Percentiles rank a stretch among this genome's conserved stretches.
Evolutionary conservation across 2,888 invertebrate genomes (phyloP).

Genomic region (Baccha elongata): DNA sequence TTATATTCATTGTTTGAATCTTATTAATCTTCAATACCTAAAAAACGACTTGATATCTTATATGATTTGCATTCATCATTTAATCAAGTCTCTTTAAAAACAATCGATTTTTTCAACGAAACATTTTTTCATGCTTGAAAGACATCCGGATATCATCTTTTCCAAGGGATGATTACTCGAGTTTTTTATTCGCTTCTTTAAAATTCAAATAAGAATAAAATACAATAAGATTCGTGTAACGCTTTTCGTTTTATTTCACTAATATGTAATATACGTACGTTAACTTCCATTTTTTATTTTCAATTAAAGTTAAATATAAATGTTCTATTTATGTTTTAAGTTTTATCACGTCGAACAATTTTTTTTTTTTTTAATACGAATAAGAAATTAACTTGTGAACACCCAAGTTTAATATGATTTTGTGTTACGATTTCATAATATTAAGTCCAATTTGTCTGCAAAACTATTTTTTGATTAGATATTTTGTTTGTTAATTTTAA

Average conservation of each 20-base stretch:
- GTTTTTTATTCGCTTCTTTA: too few relatives aligned
- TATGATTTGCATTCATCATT: too few relatives aligned
- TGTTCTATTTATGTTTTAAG: slow-evolving; percentile 63
- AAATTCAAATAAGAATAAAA: slow-evolving; percentile 25
- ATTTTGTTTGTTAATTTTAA: slow-evolving; percentile 67
- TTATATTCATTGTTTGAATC: too few relatives aligned
- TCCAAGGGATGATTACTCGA: too few relatives aligned
- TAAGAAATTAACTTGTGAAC: slow-evolving; percentile 32
- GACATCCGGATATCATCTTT: too few relatives aligned
- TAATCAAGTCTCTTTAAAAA: too few relatives aligned
- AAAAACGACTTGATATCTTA: too few relatives aligned
- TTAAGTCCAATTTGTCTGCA: slow-evolving; percentile 19
- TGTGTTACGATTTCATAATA: slow-evolving; percentile 5
- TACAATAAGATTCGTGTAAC: slow-evolving; percentile 46
- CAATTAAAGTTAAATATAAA: slow-evolving; percentile 63
- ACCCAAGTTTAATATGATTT: slow-evolving; percentile 10
- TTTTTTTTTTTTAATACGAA: slow-evolving; percentile 46
- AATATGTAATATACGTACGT: slow-evolving; percentile 40
- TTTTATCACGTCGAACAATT: slow-evolving; percentile 71
- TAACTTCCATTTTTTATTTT: slow-evolving; percentile 41
- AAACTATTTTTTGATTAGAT: neutral
- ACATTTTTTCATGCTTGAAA: too few relatives aligned
- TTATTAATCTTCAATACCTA: too few relatives aligned
- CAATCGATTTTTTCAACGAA: too few relatives aligned
- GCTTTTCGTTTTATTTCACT: slow-evolving; percentile 63